Base-by-base conservation (phyloP, 1,140 invertebrate genomes). In the Tachypleus tridentatus region DNA sequence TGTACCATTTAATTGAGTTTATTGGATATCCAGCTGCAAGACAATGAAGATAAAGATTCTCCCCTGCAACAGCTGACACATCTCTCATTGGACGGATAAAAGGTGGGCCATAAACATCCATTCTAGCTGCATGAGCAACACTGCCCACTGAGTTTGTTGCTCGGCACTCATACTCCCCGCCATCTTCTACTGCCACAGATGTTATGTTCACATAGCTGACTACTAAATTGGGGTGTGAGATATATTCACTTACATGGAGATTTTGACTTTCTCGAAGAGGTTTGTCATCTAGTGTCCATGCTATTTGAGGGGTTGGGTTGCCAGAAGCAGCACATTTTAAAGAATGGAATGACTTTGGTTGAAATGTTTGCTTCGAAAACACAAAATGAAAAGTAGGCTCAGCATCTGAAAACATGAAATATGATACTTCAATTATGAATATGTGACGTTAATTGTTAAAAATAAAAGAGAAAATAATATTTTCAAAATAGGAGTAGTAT, bases 341-440 rank as follows among this genome's bases (percentile, higher is more conserved):
- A 66, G 88, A 89, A n/a, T 93, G 85, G 62, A 86, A 85, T 51
- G 88, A 87, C 60, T 91, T 91, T 1, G 91, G 90, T 70, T 93
- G 87, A 66, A 93, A 82, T 61, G 89, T 93, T 76, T 91, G 87
- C 73, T 92, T 88, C 4, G 67, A 59, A 62, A 71, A 71, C 51
- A 68, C 66, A 73, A 91, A 87, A 58, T 87, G 84, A 66, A 95
- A 90, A 73, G 88, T 87, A 6, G 91, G 91, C 56, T 87, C 84
- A 66, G 94, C 90, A 73, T 89, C 87, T 29, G 90, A 89, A 76
- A 64, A 7, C 10, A 61, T 85, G 85, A 5, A 57, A 57, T 54
- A 29, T 29, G 29, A 29, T 29, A 29, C 29, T 29, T 29, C 0
- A 29, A 29, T 29, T 29, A 29, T 81, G 29, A 29, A 29, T 29